Evolutionary conservation across 2,888 invertebrate species (phyloP), one percentile per base, ranked within the genome.

Genomic region (Dynastes maya): DNA sequence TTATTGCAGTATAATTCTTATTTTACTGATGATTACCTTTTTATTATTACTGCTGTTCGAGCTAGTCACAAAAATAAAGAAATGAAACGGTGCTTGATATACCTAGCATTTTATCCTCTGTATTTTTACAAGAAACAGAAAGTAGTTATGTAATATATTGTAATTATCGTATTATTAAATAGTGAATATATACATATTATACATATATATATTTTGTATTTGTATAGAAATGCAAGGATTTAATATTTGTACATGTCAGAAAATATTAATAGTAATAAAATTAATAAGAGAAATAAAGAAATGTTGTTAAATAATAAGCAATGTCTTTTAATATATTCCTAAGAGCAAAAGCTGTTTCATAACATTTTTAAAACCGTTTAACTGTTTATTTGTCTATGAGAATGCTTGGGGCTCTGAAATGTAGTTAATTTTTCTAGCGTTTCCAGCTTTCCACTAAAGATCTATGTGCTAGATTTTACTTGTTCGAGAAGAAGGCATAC

Each of bases 201-300:
- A 22, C 16, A 37, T 55, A 55, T 45, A 45, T 70, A 72, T 78
- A 78, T 78, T 78, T 78, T 78, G 37, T 78, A 78, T 78, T 78
- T 78, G 78, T 78, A 78, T 78, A 78, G 78, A 78, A 37, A 68
- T 71, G 64, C 71, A 72, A 78, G 63, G 16, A 78, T 72, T 78
- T 64, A 78, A 78, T 64, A 71, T 78, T 78, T 78, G 72, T 78
- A 78, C 53, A 74, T 74, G 72, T 74, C 61, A 29, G 29, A 58
- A 74, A 40, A 63, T 63, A 74, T 61, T 40, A 63, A 27, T 72
- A 63, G 27, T n/a, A 32, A 45, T 45, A 45, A 58, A 8, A 68
- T 29, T 22, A 61, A 16, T 53, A 71, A 71, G 9, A 71, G 40
- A 27, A 61, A 74, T 61, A 61, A 61, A 51, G 29, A 68, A 74